Base-by-base conservation (phyloP, 2,113 vertebrate genomes). In the Cinclus mexicanus region DNA sequence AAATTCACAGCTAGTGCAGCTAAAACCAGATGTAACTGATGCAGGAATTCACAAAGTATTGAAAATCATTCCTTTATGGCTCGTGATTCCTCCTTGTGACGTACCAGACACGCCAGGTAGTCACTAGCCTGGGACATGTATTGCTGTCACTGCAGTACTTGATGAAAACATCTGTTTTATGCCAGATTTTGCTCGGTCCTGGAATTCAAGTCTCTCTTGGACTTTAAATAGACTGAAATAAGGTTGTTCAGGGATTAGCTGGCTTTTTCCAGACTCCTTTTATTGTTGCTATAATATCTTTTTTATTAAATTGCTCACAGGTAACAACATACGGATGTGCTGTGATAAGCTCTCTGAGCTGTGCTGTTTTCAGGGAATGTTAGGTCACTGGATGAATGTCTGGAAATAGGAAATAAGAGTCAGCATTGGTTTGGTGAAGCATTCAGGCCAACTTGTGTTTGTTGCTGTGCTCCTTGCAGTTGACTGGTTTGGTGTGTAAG, bases 211-310 rank as follows among this genome's bases (percentile, higher is more conserved):
- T 71, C 85, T 94, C 90, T 71, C 60, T 41, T 94, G 83, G 88
- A 93, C 85, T 90, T 94, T 94, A 96, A 95, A 96, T 68, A 93
- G 88, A 88, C 60, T 89, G 94, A 97, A 94, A 95, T 89, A 94
- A 93, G 72, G 83, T 75, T 94, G 93, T 53, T 61, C 5, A 4
- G 93, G 92, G 93, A 96, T 92, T 96, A 92, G 31, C 44, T 60
- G 76, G 75, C 69, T 50, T 92, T 93, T 82, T 90, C 72, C 64
- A 78, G 76, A 26, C 71, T 95, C 49, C 28, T 80, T 83, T 96
- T 83, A 92, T 52, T 86, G 76, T 78, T 74, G 85, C 59, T 72
- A 22, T 94, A 90, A 82, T 92, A 94, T 69, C 72, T 63, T 78
- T 93, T 94, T 93, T 92, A 94, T 97, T 90, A 94, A 95, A 96